Conservation (phyloP, 2,797 vertebrate genomes). For the Falco novaeseelandiae region DNA sequence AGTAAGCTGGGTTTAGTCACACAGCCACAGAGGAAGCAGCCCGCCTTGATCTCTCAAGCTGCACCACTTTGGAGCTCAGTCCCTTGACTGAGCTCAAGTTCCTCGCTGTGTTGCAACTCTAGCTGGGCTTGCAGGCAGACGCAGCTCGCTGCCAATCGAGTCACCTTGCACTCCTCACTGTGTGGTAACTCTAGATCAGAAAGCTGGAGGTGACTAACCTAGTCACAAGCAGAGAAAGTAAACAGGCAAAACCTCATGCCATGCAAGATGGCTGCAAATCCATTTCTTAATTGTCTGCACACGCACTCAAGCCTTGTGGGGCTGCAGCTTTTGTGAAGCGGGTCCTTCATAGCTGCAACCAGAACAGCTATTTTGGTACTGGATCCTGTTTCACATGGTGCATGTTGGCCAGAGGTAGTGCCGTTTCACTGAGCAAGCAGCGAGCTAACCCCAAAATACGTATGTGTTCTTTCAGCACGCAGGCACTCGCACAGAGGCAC, state of each 20-base stretch:
- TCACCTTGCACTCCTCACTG: not conserved
- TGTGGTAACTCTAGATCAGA: not conserved
- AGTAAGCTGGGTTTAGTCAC: not conserved
- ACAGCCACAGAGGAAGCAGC: not conserved
- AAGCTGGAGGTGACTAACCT: not conserved
- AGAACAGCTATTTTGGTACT: not conserved
- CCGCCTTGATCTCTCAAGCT: not conserved
- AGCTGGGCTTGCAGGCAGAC: not conserved
- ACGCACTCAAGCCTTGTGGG: rapidly evolving
- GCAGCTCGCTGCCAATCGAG: not conserved
- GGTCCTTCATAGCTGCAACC: not conserved
- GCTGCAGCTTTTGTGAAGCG: not conserved
- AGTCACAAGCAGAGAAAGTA: not conserved
- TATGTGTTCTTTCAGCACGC: rapidly evolving
- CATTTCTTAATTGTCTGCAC: not conserved
- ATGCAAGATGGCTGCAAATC: not conserved
- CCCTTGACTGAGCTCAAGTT: not conserved
- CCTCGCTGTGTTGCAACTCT: not conserved
- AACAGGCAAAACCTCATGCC: not conserved
- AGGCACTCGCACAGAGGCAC: not conserved
- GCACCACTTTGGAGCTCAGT: not conserved
- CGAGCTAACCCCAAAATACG: rapidly evolving
- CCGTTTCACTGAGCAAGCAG: not conserved
- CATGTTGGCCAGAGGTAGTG: rapidly evolving
- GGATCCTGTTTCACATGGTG: rapidly evolving